Evolutionary conservation across 2,797 vertebrate genomes (phyloP), one percentile per base, ranked within the genome.

Genomic region (Astyanax mexicanus): DNA sequence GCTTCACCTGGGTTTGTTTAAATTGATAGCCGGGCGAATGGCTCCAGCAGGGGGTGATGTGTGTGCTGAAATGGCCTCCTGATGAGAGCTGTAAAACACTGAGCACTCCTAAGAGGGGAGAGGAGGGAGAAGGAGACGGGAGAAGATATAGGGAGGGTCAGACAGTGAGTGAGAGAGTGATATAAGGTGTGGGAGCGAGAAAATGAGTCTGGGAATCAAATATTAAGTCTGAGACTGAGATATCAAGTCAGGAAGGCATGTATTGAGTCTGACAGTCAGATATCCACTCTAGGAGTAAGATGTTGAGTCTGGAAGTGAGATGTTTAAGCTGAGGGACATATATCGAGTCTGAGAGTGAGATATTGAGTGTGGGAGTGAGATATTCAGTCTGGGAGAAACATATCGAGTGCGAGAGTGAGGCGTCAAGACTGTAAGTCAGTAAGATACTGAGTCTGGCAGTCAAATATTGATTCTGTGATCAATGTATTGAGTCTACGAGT

Each of bases 31-130:
- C 19, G 44, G 47, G 44, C 51, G 58, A 71, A 57, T 60, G 69
- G 32, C 40, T 72, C 40, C 75, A 58, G 60, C 75, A 66, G 75
- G 54, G 57, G 65, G 69, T 49, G 44, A 64, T 66, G 32, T 64
- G 35, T 62, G 75, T 25, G 67, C 40, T 58, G 75, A 66, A 72
- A 66, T 66, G 42, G 51, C 15, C 51, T 72, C 51, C 61, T 47
- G 67, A 45, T 45, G 47, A 70, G 47, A 54, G 57, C 55, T 17
- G 29, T 38, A 61, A 61, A 61, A 61, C 35, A 10, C 32, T 25
- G 35, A 42, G 35, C 12, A 35, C 32, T 57, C 64, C 52, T 75
- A 25, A 15, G 29, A 75, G 32, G 32, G 38, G 42, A 44, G 49
- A 7, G 17, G 17, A 11, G 35, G 21, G 38, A 37, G 37, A 6